phyloP scores from a whole-genome alignment of 2,797 vertebrate species.

The Lepus townsendii region DNA sequence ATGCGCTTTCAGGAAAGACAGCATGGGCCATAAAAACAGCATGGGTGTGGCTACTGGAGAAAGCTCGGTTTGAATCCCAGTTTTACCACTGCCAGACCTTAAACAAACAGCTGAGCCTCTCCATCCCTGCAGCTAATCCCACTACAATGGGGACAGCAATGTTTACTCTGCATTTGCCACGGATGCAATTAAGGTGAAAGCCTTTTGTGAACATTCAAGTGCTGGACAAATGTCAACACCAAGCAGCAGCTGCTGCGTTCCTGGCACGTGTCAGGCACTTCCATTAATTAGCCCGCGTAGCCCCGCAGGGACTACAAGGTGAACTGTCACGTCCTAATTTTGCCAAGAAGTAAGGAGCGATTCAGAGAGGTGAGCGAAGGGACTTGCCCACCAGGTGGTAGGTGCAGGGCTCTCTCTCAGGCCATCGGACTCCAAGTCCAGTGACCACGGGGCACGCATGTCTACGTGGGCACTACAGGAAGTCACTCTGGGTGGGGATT shows the following conservation, averaged over 20 bases:
- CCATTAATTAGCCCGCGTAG: neutral
- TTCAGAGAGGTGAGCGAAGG: neutral
- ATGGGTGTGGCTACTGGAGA: neutral
- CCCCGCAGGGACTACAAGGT: neutral
- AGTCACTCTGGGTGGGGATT: too few relatives aligned
- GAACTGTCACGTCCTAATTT: neutral
- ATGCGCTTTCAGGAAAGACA: neutral
- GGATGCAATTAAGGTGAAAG: neutral
- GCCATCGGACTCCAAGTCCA: neutral
- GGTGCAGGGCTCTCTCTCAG: neutral
- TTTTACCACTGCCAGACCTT: neutral
- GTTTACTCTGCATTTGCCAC: neutral
- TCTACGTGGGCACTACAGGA: neutral
- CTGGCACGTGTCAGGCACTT: neutral
- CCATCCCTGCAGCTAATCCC: neutral
- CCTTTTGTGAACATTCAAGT: neutral
- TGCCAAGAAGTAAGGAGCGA: neutral
- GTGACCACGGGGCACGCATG: accelerated
- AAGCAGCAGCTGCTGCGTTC: neutral
- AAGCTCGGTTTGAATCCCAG: neutral
- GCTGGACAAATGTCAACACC: neutral
- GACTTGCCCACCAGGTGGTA: neutral
- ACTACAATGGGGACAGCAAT: neutral
- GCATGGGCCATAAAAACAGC: neutral
- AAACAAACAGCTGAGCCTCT: neutral